phyloP scores from a whole-genome alignment of 53 echinoderm and acorn worm species.

The Paracentrotus lividus region DNA sequence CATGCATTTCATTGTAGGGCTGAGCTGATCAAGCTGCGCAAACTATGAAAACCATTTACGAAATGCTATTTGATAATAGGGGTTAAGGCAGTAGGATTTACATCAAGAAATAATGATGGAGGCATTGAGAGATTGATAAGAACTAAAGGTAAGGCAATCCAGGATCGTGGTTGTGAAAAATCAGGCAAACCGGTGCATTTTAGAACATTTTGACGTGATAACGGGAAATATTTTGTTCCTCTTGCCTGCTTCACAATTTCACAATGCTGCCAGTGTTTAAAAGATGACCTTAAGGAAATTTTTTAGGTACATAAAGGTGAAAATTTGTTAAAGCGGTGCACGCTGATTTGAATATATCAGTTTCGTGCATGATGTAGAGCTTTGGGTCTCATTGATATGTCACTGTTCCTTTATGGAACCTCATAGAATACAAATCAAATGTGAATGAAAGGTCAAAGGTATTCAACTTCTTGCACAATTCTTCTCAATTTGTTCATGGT shows the following conservation, averaged over 20 bases:
- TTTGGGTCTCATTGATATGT: slow-evolving; percentile 59
- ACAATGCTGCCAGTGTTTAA: slow-evolving; percentile 75
- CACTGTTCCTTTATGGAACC: slow-evolving; percentile 71
- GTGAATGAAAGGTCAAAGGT: slow-evolving; percentile 58
- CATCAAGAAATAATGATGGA: neutral
- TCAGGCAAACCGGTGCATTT: slow-evolving; percentile 71
- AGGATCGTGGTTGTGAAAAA: slow-evolving; percentile 73
- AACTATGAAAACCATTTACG: slow-evolving; percentile 66
- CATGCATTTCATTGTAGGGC: slow-evolving; percentile 74
- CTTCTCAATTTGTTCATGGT: slow-evolving; percentile 66
- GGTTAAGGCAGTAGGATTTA: slow-evolving; percentile 15
- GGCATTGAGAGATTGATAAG: slow-evolving; percentile 60
- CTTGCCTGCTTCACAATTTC: slow-evolving; percentile 73
- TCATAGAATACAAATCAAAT: slow-evolving; percentile 58
- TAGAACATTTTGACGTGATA: slow-evolving; percentile 56
- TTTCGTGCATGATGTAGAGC: slow-evolving; percentile 59
- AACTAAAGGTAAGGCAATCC: slow-evolving; percentile 69
- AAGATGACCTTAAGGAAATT: slow-evolving; percentile 44
- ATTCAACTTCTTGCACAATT: slow-evolving; percentile 45
- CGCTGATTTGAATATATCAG: slow-evolving; percentile 65
- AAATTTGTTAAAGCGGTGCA: slow-evolving; percentile 69
- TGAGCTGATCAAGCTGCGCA: slow-evolving; percentile 66
- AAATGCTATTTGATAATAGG: slow-evolving; percentile 76
- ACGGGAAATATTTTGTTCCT: slow-evolving; percentile 42
- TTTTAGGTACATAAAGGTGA: slow-evolving; percentile 64